phyloP scores from a whole-genome alignment of 2,888 invertebrate species.

The Drosophila phalerata region DNA sequence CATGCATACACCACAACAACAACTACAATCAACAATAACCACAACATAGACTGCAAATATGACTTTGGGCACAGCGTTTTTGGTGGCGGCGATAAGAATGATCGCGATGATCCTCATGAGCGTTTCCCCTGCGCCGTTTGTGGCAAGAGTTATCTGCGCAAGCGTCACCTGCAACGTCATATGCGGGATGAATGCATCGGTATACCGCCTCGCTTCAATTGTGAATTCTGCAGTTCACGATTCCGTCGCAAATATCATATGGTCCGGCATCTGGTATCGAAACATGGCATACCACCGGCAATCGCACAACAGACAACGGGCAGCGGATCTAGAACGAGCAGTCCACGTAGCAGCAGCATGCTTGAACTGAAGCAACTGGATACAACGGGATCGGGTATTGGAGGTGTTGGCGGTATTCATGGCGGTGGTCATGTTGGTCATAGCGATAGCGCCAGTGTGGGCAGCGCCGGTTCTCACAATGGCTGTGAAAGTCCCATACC shows the following conservation, averaged over 20 bases:
- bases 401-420: constrained; percentile 5
- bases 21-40: constrained; percentile 24
- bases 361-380: constrained; percentile 50
- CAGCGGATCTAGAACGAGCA: constrained; percentile 60
- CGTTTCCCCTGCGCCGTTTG: constrained; percentile 87
- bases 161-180: constrained; percentile 88
- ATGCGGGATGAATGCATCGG: constrained; percentile 87
- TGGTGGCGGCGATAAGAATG: constrained; percentile 56
- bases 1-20: constrained; percentile 33
- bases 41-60: constrained; percentile 53
- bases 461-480: constrained; percentile 72
- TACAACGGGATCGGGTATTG: constrained; percentile 2
- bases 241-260: constrained; percentile 87
- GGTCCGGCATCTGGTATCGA: constrained; percentile 86
- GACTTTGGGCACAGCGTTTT: constrained; percentile 67
- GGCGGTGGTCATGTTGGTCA: constrained; percentile 28
- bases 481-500: constrained; percentile 81
- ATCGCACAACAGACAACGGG: constrained; percentile 80
- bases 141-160: constrained; percentile 87
- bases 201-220: constrained; percentile 86
- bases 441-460: constrained; percentile 63
- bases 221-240: constrained; percentile 86
- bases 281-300: constrained; percentile 84
- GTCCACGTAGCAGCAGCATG: constrained; percentile 31
- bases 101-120: constrained; percentile 63